Evolutionary conservation across 2,797 vertebrate species (phyloP).

Genomic region (Anabacerthia variegaticeps): DNA sequence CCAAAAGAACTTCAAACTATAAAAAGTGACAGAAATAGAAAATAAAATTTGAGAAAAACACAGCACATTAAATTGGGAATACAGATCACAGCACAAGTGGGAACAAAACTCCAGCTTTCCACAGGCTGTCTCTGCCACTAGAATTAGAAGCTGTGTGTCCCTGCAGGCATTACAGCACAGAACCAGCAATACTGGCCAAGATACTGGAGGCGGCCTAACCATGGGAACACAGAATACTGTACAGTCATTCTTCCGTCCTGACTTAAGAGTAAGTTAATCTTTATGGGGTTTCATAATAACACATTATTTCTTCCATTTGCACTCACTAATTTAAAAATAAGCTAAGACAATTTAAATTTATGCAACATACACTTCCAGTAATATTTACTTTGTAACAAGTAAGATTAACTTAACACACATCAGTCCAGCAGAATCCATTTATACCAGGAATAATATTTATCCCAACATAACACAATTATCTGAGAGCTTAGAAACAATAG

Average conservation of each 20-base stretch:
- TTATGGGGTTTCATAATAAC: not conserved
- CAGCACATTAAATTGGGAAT: not conserved
- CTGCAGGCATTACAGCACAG: accelerated
- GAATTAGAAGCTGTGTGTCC: not conserved
- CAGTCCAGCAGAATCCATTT: not conserved
- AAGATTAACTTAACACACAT: not conserved
- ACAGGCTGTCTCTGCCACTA: not conserved
- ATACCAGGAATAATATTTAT: not conserved
- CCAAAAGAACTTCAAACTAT: not conserved
- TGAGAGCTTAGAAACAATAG: not conserved
- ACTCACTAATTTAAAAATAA: not conserved
- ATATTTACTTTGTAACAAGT: not conserved
- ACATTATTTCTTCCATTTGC: not conserved
- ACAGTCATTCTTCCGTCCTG: not conserved
- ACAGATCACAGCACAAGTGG: not conserved
- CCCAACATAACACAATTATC: not conserved
- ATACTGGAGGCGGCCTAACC: not conserved
- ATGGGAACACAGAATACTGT: not conserved
- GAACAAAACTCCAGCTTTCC: not conserved
- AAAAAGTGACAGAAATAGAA: not conserved
- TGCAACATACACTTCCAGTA: not conserved
- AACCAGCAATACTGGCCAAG: not conserved
- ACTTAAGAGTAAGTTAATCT: not conserved
- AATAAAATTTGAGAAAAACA: not conserved
- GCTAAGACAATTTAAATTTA: not conserved